A percentile compares a stretch with the other conserved stretches of the same genome.
Conservation (phyloP, 2,888 invertebrate genomes). For the Autographa gamma region DNA sequence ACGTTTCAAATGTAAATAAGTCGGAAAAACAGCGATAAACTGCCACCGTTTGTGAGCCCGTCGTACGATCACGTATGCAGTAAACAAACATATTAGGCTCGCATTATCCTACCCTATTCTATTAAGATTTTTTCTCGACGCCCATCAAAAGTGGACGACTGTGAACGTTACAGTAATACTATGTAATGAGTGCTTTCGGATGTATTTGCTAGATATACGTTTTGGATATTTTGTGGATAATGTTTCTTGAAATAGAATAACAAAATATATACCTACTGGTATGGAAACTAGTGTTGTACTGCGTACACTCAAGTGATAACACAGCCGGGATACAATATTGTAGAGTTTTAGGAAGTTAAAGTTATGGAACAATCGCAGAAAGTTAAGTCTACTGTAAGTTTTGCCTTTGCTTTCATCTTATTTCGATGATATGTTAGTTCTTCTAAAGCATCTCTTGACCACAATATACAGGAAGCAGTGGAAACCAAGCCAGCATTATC, state of each 20-base stretch:
- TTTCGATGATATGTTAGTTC: neutral
- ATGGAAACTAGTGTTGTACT: too few relatives aligned
- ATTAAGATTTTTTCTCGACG: constrained; percentile 59
- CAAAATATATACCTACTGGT: constrained; percentile 3
- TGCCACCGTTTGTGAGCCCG: constrained; percentile 56
- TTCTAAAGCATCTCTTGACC: constrained; percentile 13
- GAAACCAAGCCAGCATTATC: constrained; percentile 43
- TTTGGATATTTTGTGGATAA: constrained; percentile 5
- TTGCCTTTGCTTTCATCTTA: neutral
- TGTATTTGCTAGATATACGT: constrained; percentile 34
- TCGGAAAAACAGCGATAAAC: constrained; percentile 72
- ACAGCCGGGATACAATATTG: too few relatives aligned
- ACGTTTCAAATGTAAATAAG: constrained; percentile 70
- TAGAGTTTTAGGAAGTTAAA: too few relatives aligned
- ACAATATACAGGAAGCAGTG: constrained; percentile 38
- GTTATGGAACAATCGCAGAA: neutral
- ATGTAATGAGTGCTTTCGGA: constrained; percentile 30
- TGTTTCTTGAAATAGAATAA: constrained; percentile 28
- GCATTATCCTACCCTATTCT: constrained; percentile 64
- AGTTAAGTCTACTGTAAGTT: neutral
- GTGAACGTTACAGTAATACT: constrained; percentile 44
- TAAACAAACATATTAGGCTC: constrained; percentile 76
- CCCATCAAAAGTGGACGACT: constrained; percentile 55
- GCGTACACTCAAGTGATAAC: neutral
- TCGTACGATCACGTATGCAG: constrained; percentile 65